Conservation (phyloP, 2,797 vertebrate species). For the Cercopithecus petaurista region DNA sequence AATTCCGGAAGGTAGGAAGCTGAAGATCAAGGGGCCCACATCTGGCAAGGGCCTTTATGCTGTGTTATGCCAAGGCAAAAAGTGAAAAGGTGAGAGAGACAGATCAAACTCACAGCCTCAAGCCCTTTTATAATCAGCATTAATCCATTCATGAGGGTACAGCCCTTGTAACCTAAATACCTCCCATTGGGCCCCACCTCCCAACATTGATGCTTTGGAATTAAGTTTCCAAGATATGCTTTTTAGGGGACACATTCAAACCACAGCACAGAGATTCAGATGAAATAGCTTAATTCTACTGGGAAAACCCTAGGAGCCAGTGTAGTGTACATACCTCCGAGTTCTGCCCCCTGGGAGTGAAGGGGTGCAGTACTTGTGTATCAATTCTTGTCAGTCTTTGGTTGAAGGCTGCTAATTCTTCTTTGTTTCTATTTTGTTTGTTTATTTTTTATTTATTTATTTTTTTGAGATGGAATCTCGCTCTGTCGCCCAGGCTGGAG, state of each 20-base stretch:
- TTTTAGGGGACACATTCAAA: not conserved
- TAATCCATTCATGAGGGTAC: not conserved
- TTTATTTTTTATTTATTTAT: no score
- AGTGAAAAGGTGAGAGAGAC: not conserved
- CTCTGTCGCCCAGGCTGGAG: not conserved
- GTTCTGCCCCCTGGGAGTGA: not conserved
- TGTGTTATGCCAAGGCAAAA: not conserved
- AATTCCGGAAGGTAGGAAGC: not conserved
- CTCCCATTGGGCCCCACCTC: not conserved
- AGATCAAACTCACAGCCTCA: not conserved
- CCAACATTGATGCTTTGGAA: not conserved
- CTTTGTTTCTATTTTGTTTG: not conserved
- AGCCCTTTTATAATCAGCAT: not conserved
- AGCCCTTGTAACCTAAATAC: not conserved
- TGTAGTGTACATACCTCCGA: not conserved
- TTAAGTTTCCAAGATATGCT: not conserved
- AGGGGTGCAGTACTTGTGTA: not conserved
- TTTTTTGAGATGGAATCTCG: not conserved
- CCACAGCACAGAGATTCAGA: not conserved
- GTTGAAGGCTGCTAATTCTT: not conserved
- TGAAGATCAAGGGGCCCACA: not conserved
- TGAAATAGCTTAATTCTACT: not conserved
- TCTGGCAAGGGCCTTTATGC: not conserved
- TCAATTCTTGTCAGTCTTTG: not conserved
- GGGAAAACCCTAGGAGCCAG: not conserved